These are phyloP conservation scores for Cybosia mesomella DNA, from an alignment of 2,888 invertebrate genomes.

Conservation along the genomic window DNA sequence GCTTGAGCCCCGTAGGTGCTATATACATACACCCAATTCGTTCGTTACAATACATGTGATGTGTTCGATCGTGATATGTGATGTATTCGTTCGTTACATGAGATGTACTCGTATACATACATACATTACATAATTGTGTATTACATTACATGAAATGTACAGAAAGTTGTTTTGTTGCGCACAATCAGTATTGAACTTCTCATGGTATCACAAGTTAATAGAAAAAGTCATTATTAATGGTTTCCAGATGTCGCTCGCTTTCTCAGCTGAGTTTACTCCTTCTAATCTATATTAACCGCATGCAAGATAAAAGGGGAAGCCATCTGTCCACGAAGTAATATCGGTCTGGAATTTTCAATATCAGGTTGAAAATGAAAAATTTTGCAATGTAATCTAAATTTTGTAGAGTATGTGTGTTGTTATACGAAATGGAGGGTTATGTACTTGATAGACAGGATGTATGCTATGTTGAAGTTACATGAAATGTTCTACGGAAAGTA, in stretches of 20 bases:
- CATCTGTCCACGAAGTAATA: background rate
- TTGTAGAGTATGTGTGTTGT: background rate
- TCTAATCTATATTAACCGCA: conserved; percentile 4
- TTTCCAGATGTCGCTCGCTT: background rate
- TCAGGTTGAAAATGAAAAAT: conserved; percentile 1
- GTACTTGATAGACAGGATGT: background rate
- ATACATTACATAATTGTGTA: too few species aligned
- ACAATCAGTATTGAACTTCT: background rate
- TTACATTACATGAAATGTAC: too few species aligned
- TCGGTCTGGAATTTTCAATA: background rate
- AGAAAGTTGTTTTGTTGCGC: too few species aligned
- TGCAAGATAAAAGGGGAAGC: background rate
- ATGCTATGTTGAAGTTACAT: too few species aligned
- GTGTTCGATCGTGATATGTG: too few species aligned
- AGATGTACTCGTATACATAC: too few species aligned
- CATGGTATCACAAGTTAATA: background rate
- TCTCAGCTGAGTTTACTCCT: background rate
- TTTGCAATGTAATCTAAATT: background rate
- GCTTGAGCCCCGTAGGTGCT: too few species aligned
- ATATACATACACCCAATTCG: too few species aligned
- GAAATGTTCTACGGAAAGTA: too few species aligned
- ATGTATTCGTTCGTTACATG: too few species aligned
- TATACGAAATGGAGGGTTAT: background rate
- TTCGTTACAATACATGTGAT: too few species aligned
- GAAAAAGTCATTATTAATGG: background rate